Conservation (phyloP, 2,113 vertebrate species). For the Poecilia latipinna region DNA sequence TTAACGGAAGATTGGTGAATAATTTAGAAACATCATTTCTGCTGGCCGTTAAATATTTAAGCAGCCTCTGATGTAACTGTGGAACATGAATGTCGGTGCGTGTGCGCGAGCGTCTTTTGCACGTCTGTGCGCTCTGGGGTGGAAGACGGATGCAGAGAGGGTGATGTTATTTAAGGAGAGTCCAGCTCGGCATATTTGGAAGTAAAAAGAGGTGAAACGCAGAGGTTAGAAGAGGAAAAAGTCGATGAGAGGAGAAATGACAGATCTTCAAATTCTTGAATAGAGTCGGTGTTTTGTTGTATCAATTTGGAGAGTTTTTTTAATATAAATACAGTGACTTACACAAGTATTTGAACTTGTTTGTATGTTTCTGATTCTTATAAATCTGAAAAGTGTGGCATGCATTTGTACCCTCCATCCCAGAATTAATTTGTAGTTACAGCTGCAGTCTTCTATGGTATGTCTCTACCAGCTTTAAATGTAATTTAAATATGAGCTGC, state of each 20-base stretch:
- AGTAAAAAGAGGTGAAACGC: slow-evolving; percentile 32
- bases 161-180: slow-evolving; percentile 70
- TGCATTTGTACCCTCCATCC: too few relatives aligned
- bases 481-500: too few relatives aligned
- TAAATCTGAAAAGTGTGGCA: neutral
- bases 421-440: too few relatives aligned
- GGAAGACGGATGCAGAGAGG: slow-evolving; percentile 44
- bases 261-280: slow-evolving; percentile 19
- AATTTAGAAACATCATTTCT: slow-evolving; percentile 74
- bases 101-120: slow-evolving; percentile 13
- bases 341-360: neutral
- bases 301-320: neutral
- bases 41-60: slow-evolving; percentile 72
- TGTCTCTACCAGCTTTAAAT: too few relatives aligned
- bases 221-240: slow-evolving; percentile 17
- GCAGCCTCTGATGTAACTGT: slow-evolving; percentile 70
- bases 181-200: slow-evolving; percentile 14
- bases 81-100: slow-evolving; percentile 48
- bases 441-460: too few relatives aligned
- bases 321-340: neutral
- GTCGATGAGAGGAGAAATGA: slow-evolving; percentile 13
- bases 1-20: slow-evolving; percentile 72
- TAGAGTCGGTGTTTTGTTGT: slow-evolving; percentile 21
- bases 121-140: slow-evolving; percentile 45
- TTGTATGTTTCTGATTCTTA: neutral